These are phyloP conservation scores for Anoplopoma fimbria DNA, from an alignment of 2,113 vertebrate species.

Conservation along the genomic window DNA sequence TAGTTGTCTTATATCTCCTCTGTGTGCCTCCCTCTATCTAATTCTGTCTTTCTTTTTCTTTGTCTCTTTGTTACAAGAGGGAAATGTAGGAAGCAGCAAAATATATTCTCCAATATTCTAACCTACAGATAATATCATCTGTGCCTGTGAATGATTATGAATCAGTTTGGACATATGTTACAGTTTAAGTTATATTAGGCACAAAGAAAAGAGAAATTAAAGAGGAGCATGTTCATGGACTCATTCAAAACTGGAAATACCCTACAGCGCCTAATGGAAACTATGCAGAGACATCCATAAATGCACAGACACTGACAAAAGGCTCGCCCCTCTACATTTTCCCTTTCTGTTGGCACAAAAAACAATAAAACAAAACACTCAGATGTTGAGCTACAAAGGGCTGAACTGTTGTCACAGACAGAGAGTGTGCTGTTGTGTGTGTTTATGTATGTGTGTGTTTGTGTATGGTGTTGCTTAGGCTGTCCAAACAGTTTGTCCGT, in stretches of 20 bases:
- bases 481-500: constrained; percentile 72
- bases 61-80: constrained; percentile 5
- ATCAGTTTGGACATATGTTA: constrained; percentile 49
- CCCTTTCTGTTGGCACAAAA: constrained; percentile 6
- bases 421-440: constrained; percentile 16
- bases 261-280: constrained; percentile 34
- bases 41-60: constrained; percentile 18
- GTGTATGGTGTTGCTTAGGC: constrained; percentile 43
- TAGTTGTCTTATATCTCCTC: background rate
- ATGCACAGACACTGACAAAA: constrained; percentile 41
- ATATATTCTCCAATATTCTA: constrained; percentile 57
- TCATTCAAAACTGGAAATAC: constrained; percentile 15
- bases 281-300: constrained; percentile 31
- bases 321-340: constrained; percentile 16
- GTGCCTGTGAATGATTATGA: constrained; percentile 41
- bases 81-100: constrained; percentile 41
- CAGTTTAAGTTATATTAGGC: constrained; percentile 40
- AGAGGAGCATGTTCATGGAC: background rate
- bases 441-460: constrained; percentile 29
- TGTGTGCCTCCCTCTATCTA: constrained; percentile 6
- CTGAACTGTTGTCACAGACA: constrained; percentile 44
- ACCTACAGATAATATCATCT: constrained; percentile 45
- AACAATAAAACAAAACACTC: constrained; percentile 60
- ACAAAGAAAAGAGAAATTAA: constrained; percentile 30
- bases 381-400: constrained; percentile 25